Conservation (phyloP, 2,113 vertebrate genomes). For the Cyprichromis sp. region DNA sequence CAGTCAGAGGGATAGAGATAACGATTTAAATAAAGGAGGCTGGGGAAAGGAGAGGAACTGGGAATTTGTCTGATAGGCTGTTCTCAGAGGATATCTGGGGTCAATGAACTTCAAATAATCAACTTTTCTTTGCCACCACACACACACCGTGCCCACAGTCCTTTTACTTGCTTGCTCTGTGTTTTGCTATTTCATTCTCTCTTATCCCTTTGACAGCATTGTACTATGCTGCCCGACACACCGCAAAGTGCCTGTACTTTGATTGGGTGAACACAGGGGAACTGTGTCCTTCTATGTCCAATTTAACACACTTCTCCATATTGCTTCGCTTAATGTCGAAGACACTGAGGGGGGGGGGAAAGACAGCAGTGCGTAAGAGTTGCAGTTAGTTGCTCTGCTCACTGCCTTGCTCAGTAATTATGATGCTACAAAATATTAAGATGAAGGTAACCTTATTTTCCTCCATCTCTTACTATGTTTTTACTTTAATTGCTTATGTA, state of each 20-base stretch:
- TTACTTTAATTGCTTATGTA: conserved; percentile 4
- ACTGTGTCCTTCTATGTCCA: not conserved
- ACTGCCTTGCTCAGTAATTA: not conserved
- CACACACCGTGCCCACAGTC: not conserved
- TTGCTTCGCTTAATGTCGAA: not conserved
- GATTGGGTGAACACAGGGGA: not conserved
- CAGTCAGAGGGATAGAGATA: conserved; percentile 30
- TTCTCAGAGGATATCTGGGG: not conserved
- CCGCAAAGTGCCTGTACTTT: not conserved
- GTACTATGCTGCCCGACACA: not conserved
- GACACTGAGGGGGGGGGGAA: not conserved
- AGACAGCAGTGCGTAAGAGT: not conserved
- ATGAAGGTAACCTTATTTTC: not conserved
- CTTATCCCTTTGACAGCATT: not conserved
- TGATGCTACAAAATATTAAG: not conserved
- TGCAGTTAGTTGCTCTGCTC: not conserved
- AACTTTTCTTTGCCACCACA: conserved; percentile 10
- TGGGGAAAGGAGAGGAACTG: conserved; percentile 1
- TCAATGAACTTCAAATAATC: conserved; percentile 33
- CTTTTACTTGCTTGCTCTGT: not conserved
- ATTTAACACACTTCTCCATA: not conserved
- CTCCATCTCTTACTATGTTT: not conserved
- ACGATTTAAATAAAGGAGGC: conserved; percentile 36
- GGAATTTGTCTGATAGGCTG: conserved; percentile 28
- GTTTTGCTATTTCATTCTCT: not conserved